Base-by-base conservation (phyloP, 2,888 invertebrate genomes). In the Bembecia ichneumoniformis region DNA sequence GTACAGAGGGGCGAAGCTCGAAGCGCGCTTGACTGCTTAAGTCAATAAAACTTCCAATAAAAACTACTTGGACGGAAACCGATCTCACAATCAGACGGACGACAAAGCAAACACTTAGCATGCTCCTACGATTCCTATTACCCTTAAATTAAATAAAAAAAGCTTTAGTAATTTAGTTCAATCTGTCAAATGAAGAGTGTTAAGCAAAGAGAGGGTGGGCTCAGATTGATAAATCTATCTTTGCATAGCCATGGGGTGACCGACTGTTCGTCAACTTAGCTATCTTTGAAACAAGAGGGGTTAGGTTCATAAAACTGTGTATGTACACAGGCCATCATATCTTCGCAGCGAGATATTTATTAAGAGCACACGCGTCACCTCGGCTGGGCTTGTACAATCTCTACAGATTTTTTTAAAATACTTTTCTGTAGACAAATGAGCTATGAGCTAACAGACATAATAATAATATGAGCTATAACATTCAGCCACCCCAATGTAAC, bases 161-260 rank as follows among this genome's bases (percentile, higher is more conserved):
- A 77, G 72, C 77, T 77, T 71, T 69, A 75, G 75, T 82, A 76
- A 83, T 81, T 79, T 79, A 80, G 81, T 73, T 68, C 82, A 82
- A 87, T 84, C 83, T 87, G 86, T 87, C 86, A 86, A 83, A 83
- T 80, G 82, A 79, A 84, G 80, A 87, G 86, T 84, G 84, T 75
- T 87, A 62, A 70, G 83, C 77, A 87, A 87, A 87, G 83, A 86
- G 74, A 83, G 83, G 84, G 76, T 77, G 46, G 14, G 68, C 60
- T 65, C 53, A 66, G 71, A 77, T 80, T 79, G 76, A 55, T 57
- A 57, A 40, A 40, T 40, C 40, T 40, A 40, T 40, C 14, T 40
- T 40, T 40, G 40, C 14, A 13, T 40, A 40, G 40, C 48, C 47
- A 40, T n/a, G 14, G 40, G 40, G 40, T 40, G 14, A 40, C 40